Percentiles rank a stretch among this genome's conserved stretches.
phyloP scores from a whole-genome alignment of 2,797 vertebrate genomes.

The Girardinus metallicus region DNA sequence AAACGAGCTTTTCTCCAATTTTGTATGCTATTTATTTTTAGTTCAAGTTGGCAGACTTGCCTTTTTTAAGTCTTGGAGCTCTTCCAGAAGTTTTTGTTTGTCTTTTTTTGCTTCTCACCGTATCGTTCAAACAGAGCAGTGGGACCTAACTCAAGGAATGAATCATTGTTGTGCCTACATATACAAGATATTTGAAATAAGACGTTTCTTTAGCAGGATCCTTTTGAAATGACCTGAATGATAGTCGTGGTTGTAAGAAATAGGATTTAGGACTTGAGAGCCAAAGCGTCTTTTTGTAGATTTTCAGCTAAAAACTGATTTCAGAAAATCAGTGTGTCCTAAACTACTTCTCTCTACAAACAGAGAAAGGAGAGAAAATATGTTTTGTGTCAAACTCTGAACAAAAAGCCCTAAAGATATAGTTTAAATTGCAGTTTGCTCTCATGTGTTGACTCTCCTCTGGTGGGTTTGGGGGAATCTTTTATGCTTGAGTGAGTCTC shows the following conservation, averaged over 20 bases:
- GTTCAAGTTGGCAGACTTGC: neutral
- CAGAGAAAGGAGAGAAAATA: neutral
- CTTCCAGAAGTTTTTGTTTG: neutral
- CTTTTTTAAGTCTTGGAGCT: neutral
- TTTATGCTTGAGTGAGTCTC: neutral
- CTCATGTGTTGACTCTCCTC: neutral
- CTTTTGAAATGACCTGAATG: neutral
- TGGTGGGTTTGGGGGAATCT: neutral
- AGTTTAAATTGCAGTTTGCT: neutral
- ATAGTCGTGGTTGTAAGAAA: neutral
- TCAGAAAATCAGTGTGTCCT: neutral
- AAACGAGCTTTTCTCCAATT: neutral
- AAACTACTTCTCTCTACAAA: neutral
- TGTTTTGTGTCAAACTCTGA: neutral
- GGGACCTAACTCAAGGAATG: neutral
- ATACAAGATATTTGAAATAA: neutral
- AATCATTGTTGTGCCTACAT: slow-evolving; percentile 1
- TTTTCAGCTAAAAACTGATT: neutral
- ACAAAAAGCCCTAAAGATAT: neutral
- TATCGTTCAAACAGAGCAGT: neutral
- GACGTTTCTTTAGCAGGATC: neutral
- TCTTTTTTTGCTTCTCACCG: neutral
- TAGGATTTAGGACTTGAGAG: neutral
- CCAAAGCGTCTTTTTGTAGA: neutral
- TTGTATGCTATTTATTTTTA: neutral